Base-by-base conservation (phyloP, 2,113 vertebrate genomes). In the Sceloporus undulatus region DNA sequence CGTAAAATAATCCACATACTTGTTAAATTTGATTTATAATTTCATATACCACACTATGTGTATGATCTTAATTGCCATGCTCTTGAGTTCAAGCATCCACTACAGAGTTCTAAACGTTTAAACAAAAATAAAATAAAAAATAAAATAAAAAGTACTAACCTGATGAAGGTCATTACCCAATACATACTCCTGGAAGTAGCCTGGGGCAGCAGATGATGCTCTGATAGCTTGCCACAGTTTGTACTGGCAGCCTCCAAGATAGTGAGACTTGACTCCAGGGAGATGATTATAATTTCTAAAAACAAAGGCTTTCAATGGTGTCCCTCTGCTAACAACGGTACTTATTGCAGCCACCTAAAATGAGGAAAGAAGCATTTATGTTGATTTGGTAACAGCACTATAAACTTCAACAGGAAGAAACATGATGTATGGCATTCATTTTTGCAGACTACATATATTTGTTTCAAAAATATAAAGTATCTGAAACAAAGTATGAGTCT, bases 281-380 rank as follows among this genome's bases (percentile, higher is more conserved):
- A 98, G 96, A 90, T 98, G 97, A 90, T 98, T 98, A 94, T 99
- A 99, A 96, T 99, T 99, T 94, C 98, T 97, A 91, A 99, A 99
- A 86, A 99, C 98, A 89, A 98, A 99, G 6, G 98, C 98, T 95
- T 98, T 99, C 74, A 98, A 95, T 8, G 98, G 97, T 74, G 97
- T 97, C 81, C 99, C 98, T 94, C 97, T 97, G 95, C 98, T 99
- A 71, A 99, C 98, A 86, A 99, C 94, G 56, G 98, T 98, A 94
- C 98, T 99, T 91, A 99, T 98, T 66, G 98, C 98, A 96, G 98
- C 97, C 92, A 99, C 97, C 99, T 99, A 92, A 65, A 79, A 85
- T 89, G 79, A 52, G 92, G 25, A 71, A 71, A 71, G 6, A 29
- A 10, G 16, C 59, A 71, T 25, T 68, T 68, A 27, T 27, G 27